A percentile compares a stretch with the other conserved stretches of the same genome.
These are phyloP conservation scores for Paramormyrops hopkinsi DNA, from an alignment of 2,797 vertebrate species.

Conservation along the genomic window DNA sequence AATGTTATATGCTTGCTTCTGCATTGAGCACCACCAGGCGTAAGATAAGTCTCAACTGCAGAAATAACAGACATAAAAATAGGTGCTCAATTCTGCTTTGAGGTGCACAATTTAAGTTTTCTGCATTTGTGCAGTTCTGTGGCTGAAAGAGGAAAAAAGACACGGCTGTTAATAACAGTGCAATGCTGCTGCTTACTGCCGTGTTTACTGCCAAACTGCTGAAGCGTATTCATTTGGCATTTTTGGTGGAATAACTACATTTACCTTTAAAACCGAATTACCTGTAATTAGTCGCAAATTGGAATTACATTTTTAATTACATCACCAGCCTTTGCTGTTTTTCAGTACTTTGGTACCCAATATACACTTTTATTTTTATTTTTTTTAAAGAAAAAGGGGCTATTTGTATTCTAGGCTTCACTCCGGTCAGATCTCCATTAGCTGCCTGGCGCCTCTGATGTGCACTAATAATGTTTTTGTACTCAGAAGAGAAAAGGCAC, in stretches of 20 bases:
- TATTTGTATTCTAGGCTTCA: not conserved
- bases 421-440: slow-evolving; percentile 10
- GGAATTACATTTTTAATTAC: not conserved
- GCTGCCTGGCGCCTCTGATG: slow-evolving; percentile 21
- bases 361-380: not conserved
- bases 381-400: slow-evolving; percentile 28
- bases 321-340: not conserved
- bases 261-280: not conserved
- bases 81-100: slow-evolving; percentile 41
- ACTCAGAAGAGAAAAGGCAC: not conserved
- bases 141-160: not conserved
- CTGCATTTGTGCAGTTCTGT: not conserved
- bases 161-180: not conserved
- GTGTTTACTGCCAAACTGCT: not conserved
- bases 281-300: not conserved
- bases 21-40: too few species aligned
- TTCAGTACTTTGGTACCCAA: not conserved
- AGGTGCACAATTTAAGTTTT: slow-evolving; percentile 26
- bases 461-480: slow-evolving; percentile 8
- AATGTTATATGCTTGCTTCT: not conserved
- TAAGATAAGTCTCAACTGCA: not conserved
- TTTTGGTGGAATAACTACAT: not conserved
- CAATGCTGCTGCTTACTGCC: not conserved
- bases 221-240: not conserved
- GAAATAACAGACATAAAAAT: not conserved